phyloP scores from a whole-genome alignment of 2,888 invertebrate species.

The Agrilus cyanescens region DNA sequence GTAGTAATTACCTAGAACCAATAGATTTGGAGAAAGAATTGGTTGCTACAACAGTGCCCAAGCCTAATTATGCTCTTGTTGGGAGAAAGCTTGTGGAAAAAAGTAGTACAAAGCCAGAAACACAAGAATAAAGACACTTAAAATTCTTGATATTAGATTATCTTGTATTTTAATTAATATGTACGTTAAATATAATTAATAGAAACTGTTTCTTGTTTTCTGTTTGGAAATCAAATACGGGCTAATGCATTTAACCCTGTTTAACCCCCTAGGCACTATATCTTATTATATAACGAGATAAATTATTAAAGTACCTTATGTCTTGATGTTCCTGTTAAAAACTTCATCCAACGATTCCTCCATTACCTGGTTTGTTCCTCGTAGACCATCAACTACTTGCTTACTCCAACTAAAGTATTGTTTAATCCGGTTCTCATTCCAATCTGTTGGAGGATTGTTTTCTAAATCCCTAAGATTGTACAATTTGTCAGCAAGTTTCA shows the following conservation, averaged over 20 bases:
- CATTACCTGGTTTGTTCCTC: conserved; percentile 47
- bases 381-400: conserved; percentile 50
- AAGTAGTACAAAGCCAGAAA: background rate
- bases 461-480: conserved; percentile 67
- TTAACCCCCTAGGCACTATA: too few relatives aligned
- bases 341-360: conserved; percentile 42
- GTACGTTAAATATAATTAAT: too few relatives aligned
- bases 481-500: conserved; percentile 72
- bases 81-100: conserved; percentile 14
- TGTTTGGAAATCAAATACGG: too few relatives aligned
- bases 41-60: conserved; percentile 26
- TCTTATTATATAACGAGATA: too few relatives aligned
- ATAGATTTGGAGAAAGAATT: conserved; percentile 32
- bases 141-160: too few relatives aligned
- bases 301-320: too few relatives aligned
- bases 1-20: conserved; percentile 13
- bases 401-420: conserved; percentile 61
- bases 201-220: too few relatives aligned
- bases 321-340: too few relatives aligned
- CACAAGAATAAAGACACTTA: too few relatives aligned
- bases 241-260: too few relatives aligned
- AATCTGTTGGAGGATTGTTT: conserved; percentile 41
- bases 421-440: conserved; percentile 47
- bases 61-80: conserved; percentile 17
- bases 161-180: too few relatives aligned